Evolutionary conservation across 2,888 invertebrate species (phyloP).

Genomic region (Catocala nupta): DNA sequence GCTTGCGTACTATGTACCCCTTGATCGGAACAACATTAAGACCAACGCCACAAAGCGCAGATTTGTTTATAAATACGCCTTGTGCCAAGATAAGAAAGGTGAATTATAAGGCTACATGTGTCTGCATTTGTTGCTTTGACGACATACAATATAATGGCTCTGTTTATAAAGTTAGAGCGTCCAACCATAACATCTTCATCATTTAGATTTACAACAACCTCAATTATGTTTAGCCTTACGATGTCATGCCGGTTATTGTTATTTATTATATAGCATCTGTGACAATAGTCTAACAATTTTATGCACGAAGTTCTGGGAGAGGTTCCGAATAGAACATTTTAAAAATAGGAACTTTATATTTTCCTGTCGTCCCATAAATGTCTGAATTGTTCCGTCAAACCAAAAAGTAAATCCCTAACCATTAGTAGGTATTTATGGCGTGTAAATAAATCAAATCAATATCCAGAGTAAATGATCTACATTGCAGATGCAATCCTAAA

Average conservation of each 20-base stretch:
- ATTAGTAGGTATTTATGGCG: neutral
- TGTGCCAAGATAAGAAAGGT: constrained; percentile 1
- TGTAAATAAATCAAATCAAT: neutral
- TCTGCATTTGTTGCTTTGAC: neutral
- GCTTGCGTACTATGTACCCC: constrained; percentile 23
- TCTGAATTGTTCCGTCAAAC: neutral
- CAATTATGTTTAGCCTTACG: constrained; percentile 4
- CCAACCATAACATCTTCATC: constrained; percentile 8
- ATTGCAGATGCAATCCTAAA: neutral
- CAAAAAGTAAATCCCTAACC: neutral
- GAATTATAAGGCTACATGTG: neutral
- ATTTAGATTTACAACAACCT: neutral
- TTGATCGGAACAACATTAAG: constrained; percentile 10
- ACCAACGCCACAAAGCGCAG: neutral
- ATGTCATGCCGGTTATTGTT: neutral
- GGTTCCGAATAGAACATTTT: too few relatives aligned
- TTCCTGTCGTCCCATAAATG: too few relatives aligned
- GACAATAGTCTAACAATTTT: too few relatives aligned
- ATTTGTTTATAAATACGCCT: neutral
- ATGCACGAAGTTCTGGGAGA: too few relatives aligned
- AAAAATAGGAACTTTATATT: too few relatives aligned
- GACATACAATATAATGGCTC: neutral
- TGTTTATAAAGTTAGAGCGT: constrained; percentile 4
- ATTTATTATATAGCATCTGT: neutral
- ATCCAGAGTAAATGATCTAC: neutral